Percentiles rank a stretch among this genome's conserved stretches.
Conservation (phyloP, 2,888 invertebrate genomes). For the Patella depressa region DNA sequence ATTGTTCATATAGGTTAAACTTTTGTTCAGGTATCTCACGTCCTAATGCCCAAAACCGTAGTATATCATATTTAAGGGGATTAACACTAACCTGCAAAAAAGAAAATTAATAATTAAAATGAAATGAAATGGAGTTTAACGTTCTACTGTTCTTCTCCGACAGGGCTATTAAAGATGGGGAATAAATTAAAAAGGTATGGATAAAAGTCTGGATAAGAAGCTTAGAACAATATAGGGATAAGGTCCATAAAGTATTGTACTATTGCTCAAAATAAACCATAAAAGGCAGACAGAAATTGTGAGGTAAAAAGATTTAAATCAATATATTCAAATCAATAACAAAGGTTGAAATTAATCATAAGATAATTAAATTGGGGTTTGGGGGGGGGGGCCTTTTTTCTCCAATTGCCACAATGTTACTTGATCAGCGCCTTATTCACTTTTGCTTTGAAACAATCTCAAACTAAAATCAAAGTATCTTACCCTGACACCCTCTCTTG, state of each 20-base stretch:
- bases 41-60: constrained; percentile 69
- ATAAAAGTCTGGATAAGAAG: neutral
- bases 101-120: constrained; percentile 1
- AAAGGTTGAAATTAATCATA: too few species aligned
- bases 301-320: too few species aligned
- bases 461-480: constrained; percentile 18
- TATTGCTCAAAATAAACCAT: neutral
- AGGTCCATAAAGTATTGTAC: neutral
- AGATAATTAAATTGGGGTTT: too few species aligned
- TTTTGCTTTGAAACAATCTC: neutral
- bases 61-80: constrained; percentile 62
- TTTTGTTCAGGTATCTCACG: constrained; percentile 55
- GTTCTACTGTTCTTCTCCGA: neutral
- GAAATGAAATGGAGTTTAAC: neutral
- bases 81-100: constrained; percentile 64
- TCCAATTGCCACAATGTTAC: too few species aligned
- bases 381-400: too few species aligned
- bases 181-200: neutral
- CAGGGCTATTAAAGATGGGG: neutral
- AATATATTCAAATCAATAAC: too few species aligned
- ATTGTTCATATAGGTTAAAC: constrained; percentile 34
- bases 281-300: too few species aligned
- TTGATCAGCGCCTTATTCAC: too few species aligned
- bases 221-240: neutral
- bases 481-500: constrained; percentile 64